These are phyloP conservation scores for Zelostemma sp. DNA, from an alignment of 1,140 invertebrate species.

Conservation along the genomic window DNA sequence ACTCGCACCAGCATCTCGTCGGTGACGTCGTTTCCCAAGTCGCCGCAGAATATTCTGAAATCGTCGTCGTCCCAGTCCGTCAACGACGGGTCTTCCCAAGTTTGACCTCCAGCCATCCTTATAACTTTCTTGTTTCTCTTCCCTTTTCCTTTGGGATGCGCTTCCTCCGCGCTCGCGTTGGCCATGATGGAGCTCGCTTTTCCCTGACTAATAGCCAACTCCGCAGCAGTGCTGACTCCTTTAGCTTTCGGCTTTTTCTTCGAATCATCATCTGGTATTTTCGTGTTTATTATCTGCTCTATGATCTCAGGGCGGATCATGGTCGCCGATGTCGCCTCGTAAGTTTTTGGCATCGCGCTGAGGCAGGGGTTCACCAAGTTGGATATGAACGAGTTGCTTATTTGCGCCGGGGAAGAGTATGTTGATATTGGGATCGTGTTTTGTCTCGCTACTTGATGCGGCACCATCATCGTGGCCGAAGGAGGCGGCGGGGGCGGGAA, in stretches of 20 bases:
- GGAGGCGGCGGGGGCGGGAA: slow-evolving; percentile 72
- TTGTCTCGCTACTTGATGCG: slow-evolving; percentile 72
- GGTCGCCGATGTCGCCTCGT: slow-evolving; percentile 55
- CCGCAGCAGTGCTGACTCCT: slow-evolving; percentile 70
- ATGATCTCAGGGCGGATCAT: slow-evolving; percentile 66
- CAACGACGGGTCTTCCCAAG: slow-evolving; percentile 94
- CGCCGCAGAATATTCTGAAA: slow-evolving; percentile 98
- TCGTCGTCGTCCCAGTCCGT: slow-evolving; percentile 95
- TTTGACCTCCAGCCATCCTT: slow-evolving; percentile 90
- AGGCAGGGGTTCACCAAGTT: slow-evolving; percentile 63
- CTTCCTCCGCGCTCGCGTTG: slow-evolving; percentile 74
- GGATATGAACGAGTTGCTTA: slow-evolving; percentile 62
- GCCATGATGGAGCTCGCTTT: slow-evolving; percentile 70
- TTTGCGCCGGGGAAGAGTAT: slow-evolving; percentile 65
- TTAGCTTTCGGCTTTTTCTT: slow-evolving; percentile 78
- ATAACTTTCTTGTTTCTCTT: slow-evolving; percentile 83
- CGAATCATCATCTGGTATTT: slow-evolving; percentile 75
- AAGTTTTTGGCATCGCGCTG: slow-evolving; percentile 61
- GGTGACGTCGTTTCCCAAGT: slow-evolving; percentile 98
- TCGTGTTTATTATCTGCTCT: slow-evolving; percentile 73
- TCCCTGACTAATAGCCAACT: slow-evolving; percentile 68
- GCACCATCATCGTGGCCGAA: slow-evolving; percentile 71
- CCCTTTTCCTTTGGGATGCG: slow-evolving; percentile 75
- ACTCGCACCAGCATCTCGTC: slow-evolving; percentile 94
- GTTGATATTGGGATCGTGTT: slow-evolving; percentile 64